Evolutionary conservation across 2,113 vertebrate species (phyloP), one percentile per base, ranked within the genome.

Genomic region (Bungarus multicinctus): DNA sequence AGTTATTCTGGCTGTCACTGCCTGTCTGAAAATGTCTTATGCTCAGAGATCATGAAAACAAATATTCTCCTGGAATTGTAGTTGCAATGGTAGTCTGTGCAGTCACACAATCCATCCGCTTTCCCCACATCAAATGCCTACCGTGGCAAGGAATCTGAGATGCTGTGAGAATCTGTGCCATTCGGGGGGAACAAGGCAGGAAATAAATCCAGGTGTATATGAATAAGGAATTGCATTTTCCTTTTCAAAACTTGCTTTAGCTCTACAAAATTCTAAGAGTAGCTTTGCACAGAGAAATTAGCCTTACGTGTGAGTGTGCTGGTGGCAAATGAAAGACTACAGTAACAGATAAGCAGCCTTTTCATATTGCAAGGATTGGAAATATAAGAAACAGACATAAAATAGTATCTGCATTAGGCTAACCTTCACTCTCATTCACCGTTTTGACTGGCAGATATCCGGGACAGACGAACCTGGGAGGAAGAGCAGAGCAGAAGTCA

Each of bases 381-480:
- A 81, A 43, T 81, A 43, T 81, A 81, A 81, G 34, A 81, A 81
- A 81, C 34, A 81, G 34, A 22, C 34, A 43, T 81, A 64, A 88
- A 93, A 93, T 2, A 89, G 11, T 27, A 2, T 50, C 0, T 11
- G 12, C 27, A 74, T 55, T 57, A 57, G 25, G 39, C 52, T 90
- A 30, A 52, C 4, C 23, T 30, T 60, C 58, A 2, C 47, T 69
- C 2, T 94, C 95, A 11, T 8, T 8, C 27, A 52, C 64, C 27
- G 89, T 52, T 93, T 5, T 95, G 95, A 97, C 94, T 91, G 87
- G 90, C 97, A 99, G 99, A 98, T 95, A 96, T 98, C 93, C 96
- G 95, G 91, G 97, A 97, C 94, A 97, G 94, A 58, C 96, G 93
- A 93, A 95, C 94, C 95, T 99, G 99, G 99, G 97, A 98, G 91